Evolutionary conservation across 2,888 invertebrate genomes (phyloP), one percentile per base, ranked within the genome.

Genomic region (Hirtodrosophila alboralis): DNA sequence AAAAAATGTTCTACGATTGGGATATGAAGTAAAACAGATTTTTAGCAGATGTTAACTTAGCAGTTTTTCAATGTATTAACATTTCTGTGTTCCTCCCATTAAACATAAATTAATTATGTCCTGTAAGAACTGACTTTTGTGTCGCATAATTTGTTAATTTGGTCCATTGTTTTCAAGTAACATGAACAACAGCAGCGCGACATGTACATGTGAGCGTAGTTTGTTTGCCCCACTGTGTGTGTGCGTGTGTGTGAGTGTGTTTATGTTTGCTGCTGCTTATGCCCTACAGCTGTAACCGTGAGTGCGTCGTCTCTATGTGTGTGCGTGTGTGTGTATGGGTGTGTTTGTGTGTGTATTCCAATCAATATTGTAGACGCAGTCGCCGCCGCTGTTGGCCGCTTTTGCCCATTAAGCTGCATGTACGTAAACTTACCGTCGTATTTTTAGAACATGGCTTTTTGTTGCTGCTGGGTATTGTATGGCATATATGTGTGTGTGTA

Each of bases 331-430:
- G 38, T 57, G 26, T 43, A 16, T 48, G 13, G 59, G 43, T 56
- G 30, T 58, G 44, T 71, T 10, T 65, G 59, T 69, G 38, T 73
- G 62, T 78, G 61, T 68, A 66, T 76, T 81, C 79, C 85, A 81
- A 81, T 81, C 85, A 84, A 81, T 81, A 84, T 81, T 84, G 79
- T 81, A 79, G 83, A 72, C 75, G 76, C 72, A 79, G 75, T 69
- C 71, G 62, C 58, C 71, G 62, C 58, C 69, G 72, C 77, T 84
- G 76, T 68, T 84, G 84, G 75, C 72, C 84, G 84, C 84, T 83
- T 79, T 72, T 77, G 77, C 75, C 79, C 81, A 81, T 84, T 81
- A 78, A 81, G 79, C 81, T 81, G 84, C 80, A 81, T 84, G 84
- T 74, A 75, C 81, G 73, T 65, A 78, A 80, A 80, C 62, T 80